Conservation (phyloP, 2,888 invertebrate genomes). For the Spilarctia lutea region DNA sequence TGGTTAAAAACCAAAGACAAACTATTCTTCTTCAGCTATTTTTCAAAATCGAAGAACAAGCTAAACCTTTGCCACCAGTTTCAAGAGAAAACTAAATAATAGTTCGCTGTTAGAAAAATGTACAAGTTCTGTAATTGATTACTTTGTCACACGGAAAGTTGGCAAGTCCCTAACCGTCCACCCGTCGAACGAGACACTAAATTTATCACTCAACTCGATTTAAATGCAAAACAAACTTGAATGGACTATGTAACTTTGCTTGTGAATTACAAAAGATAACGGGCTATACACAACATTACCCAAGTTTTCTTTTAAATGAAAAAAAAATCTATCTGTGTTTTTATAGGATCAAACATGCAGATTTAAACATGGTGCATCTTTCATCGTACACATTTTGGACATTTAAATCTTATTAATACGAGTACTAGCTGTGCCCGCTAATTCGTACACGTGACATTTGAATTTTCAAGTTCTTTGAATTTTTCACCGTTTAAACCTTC, state of each 20-base stretch:
- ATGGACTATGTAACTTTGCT: conserved; percentile 23
- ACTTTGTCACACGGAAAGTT: conserved; percentile 47
- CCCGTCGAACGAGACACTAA: conserved; percentile 43
- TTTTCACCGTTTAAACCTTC: too few relatives aligned
- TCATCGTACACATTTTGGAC: too few relatives aligned
- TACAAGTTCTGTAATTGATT: conserved; percentile 56
- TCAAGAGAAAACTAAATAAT: conserved; percentile 40
- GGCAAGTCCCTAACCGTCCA: conserved; percentile 48
- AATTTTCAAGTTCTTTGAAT: too few relatives aligned
- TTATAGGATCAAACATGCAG: background rate
- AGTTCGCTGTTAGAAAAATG: conserved; percentile 43
- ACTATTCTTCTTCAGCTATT: conserved; percentile 18
- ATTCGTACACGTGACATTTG: too few relatives aligned
- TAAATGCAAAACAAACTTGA: conserved; percentile 55
- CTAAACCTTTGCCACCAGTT: conserved; percentile 41
- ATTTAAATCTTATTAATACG: too few relatives aligned
- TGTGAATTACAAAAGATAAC: conserved; percentile 20
- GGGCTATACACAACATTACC: conserved; percentile 8
- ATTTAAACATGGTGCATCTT: too few relatives aligned
- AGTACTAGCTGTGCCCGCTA: too few relatives aligned
- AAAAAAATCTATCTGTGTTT: background rate
- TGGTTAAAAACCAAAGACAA: conserved; percentile 14
- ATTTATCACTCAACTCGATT: conserved; percentile 58
- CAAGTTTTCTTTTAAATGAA: background rate
- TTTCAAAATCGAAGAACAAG: conserved; percentile 26